phyloP scores from a whole-genome alignment of 2,113 vertebrate genomes.

The Gallinago undulata region DNA sequence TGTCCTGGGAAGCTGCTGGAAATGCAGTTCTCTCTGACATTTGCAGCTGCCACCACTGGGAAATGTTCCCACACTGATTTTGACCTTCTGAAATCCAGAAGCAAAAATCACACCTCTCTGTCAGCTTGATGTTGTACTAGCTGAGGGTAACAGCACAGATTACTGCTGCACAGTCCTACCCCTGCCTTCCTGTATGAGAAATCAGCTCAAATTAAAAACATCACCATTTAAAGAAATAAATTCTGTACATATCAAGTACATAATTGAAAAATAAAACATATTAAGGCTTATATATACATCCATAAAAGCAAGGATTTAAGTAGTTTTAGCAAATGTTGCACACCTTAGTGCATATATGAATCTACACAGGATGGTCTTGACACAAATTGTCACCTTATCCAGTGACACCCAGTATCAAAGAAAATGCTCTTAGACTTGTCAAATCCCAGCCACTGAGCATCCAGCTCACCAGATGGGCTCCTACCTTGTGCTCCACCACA shows the following conservation, averaged over 20 bases:
- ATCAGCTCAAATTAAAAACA: not conserved
- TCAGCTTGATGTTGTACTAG: not conserved
- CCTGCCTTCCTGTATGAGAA: not conserved
- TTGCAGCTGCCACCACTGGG: conserved; percentile 28
- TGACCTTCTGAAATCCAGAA: conserved; percentile 38
- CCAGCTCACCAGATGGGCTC: not conserved
- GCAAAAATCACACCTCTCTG: not conserved
- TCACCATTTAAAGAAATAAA: not conserved
- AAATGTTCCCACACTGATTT: not conserved
- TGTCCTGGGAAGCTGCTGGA: conserved; percentile 18
- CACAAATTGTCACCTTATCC: not conserved
- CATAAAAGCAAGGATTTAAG: not conserved
- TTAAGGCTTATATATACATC: not conserved
- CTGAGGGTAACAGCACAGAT: not conserved
- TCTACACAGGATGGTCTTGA: not conserved
- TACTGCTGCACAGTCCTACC: not conserved
- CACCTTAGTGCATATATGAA: not conserved
- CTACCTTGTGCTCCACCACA: not conserved
- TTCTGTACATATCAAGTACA: not conserved
- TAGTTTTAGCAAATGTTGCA: not conserved
- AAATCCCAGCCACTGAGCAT: not conserved
- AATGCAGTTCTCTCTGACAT: conserved; percentile 42
- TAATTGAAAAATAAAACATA: not conserved
- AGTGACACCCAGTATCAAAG: not conserved
- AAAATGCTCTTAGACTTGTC: not conserved